phyloP scores from a whole-genome alignment of 2,888 invertebrate genomes.

The Iselma pallidipennis region DNA sequence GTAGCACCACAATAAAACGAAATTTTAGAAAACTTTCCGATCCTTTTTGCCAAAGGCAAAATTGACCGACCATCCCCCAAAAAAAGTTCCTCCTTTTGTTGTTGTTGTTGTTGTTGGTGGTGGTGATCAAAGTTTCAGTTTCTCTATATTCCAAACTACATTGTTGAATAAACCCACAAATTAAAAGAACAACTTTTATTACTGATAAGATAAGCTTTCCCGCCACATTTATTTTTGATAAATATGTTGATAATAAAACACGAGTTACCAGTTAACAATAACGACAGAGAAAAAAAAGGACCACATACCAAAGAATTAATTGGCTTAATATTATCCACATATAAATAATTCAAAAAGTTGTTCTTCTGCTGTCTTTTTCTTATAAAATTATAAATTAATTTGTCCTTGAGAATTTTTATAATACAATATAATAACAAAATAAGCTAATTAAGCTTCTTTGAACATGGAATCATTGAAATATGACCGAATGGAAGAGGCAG shows the following conservation, averaged over 20 bases:
- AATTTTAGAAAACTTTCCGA: neutral
- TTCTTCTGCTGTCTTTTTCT: slow-evolving; percentile 3
- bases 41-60: neutral
- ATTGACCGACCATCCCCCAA: neutral
- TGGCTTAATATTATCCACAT: slow-evolving; percentile 14
- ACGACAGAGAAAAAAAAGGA: too few relatives aligned
- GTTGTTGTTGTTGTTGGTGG: neutral
- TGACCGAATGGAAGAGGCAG: neutral
- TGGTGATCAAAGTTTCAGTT: neutral
- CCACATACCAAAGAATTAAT: slow-evolving; percentile 22
- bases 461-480: slow-evolving; percentile 8
- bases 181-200: neutral
- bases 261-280: too few relatives aligned
- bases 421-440: neutral
- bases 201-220: neutral
- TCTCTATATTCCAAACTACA: neutral
- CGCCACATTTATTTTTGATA: neutral
- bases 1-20: neutral
- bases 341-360: slow-evolving; percentile 23
- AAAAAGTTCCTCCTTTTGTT: neutral
- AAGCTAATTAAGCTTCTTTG: slow-evolving; percentile 4
- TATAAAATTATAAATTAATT: slow-evolving; percentile 18
- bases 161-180: neutral
- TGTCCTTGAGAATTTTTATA: slow-evolving; percentile 17
- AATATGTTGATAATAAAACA: neutral